Evolutionary conservation across 2,888 invertebrate species (phyloP).

Genomic region (Drosophila cyrtoloma): DNA sequence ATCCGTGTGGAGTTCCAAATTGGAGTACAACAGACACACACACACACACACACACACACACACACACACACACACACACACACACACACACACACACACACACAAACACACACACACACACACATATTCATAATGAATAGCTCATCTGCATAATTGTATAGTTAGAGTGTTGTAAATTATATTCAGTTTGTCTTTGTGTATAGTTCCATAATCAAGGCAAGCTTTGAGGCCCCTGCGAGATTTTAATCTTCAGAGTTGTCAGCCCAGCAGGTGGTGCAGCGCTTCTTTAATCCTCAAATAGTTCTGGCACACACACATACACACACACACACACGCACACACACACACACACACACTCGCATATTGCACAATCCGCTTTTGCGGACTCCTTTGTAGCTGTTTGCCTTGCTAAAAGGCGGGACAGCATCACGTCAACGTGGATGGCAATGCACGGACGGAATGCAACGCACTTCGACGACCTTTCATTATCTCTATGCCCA

Average conservation of each 20-base stretch:
- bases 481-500: slow-evolving; percentile 73
- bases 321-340: not conserved
- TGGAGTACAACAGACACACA: not conserved
- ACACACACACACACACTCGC: slow-evolving; percentile 2
- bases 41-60: too few relatives aligned
- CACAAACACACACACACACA: too few relatives aligned
- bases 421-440: slow-evolving; percentile 45
- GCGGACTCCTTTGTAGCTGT: not conserved
- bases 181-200: not conserved
- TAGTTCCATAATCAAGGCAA: not conserved
- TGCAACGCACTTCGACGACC: slow-evolving; percentile 79
- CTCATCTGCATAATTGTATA: not conserved
- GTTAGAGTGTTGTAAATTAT: not conserved
- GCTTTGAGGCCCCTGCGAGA: slow-evolving; percentile 20
- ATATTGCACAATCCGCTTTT: not conserved
- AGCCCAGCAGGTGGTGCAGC: slow-evolving; percentile 25
- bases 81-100: too few relatives aligned
- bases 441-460: slow-evolving; percentile 46
- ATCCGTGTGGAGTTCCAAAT: not conserved
- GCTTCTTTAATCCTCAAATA: slow-evolving; percentile 65
- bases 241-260: slow-evolving; percentile 27
- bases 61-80: too few relatives aligned
- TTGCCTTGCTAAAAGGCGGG: slow-evolving; percentile 1
- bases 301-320: slow-evolving; percentile 26
- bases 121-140: not conserved